Percentiles rank a stretch among this genome's conserved stretches.
phyloP scores from a whole-genome alignment of 2,113 vertebrate genomes.

The Rhinichthys klamathensis region DNA sequence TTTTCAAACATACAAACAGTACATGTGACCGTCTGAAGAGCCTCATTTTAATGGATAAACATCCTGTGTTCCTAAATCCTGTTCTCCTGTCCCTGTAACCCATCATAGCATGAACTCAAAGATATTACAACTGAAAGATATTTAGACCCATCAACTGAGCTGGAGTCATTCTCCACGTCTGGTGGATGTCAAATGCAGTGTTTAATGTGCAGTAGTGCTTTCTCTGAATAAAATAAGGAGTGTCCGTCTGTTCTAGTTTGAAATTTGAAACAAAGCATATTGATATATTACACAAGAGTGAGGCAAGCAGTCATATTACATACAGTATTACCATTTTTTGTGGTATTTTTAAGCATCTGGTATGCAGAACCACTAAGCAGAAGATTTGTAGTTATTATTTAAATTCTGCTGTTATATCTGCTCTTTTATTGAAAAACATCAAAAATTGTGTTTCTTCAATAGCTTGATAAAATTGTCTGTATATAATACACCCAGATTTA shows the following conservation, averaged over 20 bases:
- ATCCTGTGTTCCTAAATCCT: not conserved
- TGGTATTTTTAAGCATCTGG: not conserved
- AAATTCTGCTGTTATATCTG: not conserved
- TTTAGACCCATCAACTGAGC: not conserved
- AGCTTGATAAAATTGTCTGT: not conserved
- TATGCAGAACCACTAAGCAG: not conserved
- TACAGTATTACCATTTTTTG: too few relatives aligned
- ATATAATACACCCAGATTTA: not conserved
- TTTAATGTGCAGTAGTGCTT: not conserved
- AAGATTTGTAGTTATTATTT: not conserved
- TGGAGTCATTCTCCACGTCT: not conserved
- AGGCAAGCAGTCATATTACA: too few relatives aligned
- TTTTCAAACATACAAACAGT: conserved; percentile 15
- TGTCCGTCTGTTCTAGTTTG: not conserved
- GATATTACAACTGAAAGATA: not conserved
- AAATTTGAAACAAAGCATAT: too few relatives aligned
- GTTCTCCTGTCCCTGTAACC: not conserved
- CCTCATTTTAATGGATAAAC: not conserved
- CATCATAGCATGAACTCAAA: not conserved
- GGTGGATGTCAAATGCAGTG: not conserved
- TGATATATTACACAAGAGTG: too few relatives aligned
- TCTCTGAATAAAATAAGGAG: not conserved
- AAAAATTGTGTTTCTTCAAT: not conserved
- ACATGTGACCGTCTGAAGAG: not conserved
- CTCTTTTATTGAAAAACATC: not conserved